These are phyloP conservation scores for Perccottus glenii DNA, from an alignment of 2,113 vertebrate species.

Conservation along the genomic window DNA sequence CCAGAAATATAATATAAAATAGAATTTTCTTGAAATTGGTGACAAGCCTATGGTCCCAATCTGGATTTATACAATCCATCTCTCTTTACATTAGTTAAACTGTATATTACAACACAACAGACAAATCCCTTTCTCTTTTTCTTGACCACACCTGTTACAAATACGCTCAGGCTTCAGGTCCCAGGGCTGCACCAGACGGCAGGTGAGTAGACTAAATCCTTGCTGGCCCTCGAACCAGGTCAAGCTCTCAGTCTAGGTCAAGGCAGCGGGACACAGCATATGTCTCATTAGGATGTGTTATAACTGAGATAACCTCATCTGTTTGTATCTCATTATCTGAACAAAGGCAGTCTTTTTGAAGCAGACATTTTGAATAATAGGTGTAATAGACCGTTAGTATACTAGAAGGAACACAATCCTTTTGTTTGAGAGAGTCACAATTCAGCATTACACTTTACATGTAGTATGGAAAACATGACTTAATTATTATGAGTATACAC, in stretches of 20 bases:
- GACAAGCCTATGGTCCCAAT: too few species aligned
- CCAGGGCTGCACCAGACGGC: conserved; percentile 24
- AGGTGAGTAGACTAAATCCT: conserved; percentile 48
- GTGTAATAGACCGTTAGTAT: too few species aligned
- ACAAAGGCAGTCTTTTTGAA: not conserved
- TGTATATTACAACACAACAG: not conserved
- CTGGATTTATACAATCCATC: too few species aligned
- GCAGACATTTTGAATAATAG: not conserved
- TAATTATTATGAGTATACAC: too few species aligned
- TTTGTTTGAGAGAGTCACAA: too few species aligned
- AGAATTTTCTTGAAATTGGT: too few species aligned
- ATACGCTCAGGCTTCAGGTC: conserved; percentile 2
- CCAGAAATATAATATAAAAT: too few species aligned
- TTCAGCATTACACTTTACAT: too few species aligned
- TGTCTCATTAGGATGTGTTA: conserved; percentile 1
- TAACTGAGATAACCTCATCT: not conserved
- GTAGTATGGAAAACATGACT: too few species aligned
- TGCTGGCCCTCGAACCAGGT: conserved; percentile 44
- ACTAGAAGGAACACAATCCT: too few species aligned
- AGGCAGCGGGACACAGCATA: conserved; percentile 4
- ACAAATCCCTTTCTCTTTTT: not conserved
- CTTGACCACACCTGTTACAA: not conserved
- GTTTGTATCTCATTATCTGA: not conserved
- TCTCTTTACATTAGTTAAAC: too few species aligned
- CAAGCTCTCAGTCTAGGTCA: conserved; percentile 54